These are phyloP conservation scores for Nestor notabilis DNA, from an alignment of 2,113 vertebrate genomes.

Conservation along the genomic window DNA sequence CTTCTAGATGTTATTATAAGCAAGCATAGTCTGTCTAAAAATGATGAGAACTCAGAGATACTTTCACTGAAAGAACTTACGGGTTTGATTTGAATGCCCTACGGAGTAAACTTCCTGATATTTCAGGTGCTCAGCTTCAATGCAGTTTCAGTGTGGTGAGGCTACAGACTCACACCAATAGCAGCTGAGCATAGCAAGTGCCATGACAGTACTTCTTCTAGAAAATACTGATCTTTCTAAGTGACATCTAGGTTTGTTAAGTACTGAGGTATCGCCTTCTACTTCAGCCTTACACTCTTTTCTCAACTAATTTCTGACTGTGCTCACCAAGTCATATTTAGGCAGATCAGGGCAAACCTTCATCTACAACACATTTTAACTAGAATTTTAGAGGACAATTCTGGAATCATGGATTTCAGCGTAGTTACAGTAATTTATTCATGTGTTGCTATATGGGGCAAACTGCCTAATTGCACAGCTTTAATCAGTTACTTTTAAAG, in stretches of 20 bases:
- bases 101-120: not conserved
- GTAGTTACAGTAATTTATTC: not conserved
- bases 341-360: not conserved
- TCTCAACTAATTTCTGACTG: not conserved
- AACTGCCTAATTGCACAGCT: not conserved
- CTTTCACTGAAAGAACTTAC: not conserved
- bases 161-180: not conserved
- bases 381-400: not conserved
- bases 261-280: not conserved
- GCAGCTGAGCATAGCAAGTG: not conserved
- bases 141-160: not conserved
- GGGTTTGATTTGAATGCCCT: not conserved
- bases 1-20: not conserved
- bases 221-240: not conserved
- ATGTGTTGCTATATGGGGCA: not conserved
- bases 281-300: not conserved
- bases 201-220: not conserved
- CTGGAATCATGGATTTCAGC: not conserved
- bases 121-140: not conserved
- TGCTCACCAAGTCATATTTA: not conserved
- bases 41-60: not conserved
- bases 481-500: not conserved
- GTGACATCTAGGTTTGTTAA: not conserved
- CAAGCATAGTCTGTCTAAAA: not conserved
- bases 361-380: not conserved